A percentile compares a stretch with the other conserved stretches of the same genome.
These are phyloP conservation scores for Galleria mellonella DNA, from an alignment of 1,140 invertebrate genomes.

Conservation along the genomic window DNA sequence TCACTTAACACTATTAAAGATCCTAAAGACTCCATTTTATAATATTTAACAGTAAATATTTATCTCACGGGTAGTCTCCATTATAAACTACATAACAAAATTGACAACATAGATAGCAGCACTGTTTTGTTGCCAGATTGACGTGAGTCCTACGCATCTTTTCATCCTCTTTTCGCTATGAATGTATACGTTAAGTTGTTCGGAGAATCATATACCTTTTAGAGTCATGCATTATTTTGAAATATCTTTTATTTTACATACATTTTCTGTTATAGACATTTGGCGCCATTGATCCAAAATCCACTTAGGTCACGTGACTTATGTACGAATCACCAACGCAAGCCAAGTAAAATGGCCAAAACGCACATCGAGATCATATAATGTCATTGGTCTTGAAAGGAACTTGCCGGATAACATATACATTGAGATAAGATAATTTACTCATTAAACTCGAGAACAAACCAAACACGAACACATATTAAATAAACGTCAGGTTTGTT, in stretches of 20 bases:
- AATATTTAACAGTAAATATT: constrained; percentile 64
- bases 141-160: constrained; percentile 67
- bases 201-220: constrained; percentile 22
- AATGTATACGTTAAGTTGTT: constrained; percentile 25
- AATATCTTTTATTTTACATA: constrained; percentile 55
- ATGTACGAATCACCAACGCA: constrained; percentile 73
- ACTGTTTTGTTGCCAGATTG: constrained; percentile 73
- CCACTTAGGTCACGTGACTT: constrained; percentile 71
- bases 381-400: constrained; percentile 65
- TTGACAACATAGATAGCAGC: constrained; percentile 74
- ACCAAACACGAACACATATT: constrained; percentile 56
- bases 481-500: constrained; percentile 46
- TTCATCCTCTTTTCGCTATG: constrained; percentile 41
- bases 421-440: constrained; percentile 51
- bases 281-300: constrained; percentile 75
- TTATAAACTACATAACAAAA: constrained; percentile 67
- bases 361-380: constrained; percentile 71
- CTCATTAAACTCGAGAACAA: constrained; percentile 28
- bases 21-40: constrained; percentile 32
- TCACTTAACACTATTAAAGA: constrained; percentile 23
- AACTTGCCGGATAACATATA: constrained; percentile 57
- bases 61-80: constrained; percentile 66
- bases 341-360: constrained; percentile 73
- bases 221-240: constrained; percentile 32
- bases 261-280: constrained; percentile 69